Evolutionary conservation across 2,113 vertebrate species (phyloP), one percentile per base, ranked within the genome.

Genomic region (Tympanuchus pallidicinctus): DNA sequence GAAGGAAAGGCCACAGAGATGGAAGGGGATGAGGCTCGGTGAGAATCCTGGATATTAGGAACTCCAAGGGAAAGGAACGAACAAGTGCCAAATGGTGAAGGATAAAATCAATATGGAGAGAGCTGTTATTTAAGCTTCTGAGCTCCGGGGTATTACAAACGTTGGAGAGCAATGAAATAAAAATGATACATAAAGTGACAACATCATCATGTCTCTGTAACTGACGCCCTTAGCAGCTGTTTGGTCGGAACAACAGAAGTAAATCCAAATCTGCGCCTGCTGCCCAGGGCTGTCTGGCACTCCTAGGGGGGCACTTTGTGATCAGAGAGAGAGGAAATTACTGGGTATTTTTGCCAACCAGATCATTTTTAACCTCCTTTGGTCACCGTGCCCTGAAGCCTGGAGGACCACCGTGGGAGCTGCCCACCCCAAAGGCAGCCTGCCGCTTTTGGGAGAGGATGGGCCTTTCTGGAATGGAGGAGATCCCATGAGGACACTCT

Each of bases 141-240:
- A 88, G 67, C 94, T 91, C 96, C 69, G 13, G 69, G 93, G 92
- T 77, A 94, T 85, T 88, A 28, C 64, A 91, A 84, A 89, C 72
- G 27, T 86, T 72, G 83, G 92, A 88, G 70, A 96, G 92, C 93
- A 94, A 93, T 95, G 94, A 96, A 95, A 95, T 95, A 95, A 95
- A 94, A 95, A 95, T 96, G 94, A 97, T 96, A 94, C 92, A 94
- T 90, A 90, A 89, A 86, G 90, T 90, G 78, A 94, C 88, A 91
- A 92, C 71, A 88, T 85, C 86, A 74, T 91, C 79, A 38, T 79
- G 87, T 77, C 95, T 94, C 70, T 91, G 76, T 40, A 42, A 75
- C 81, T 93, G 94, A 95, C 83, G 82, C 87, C 91, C 86, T 86
- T 56, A 83, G 81, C 88, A 92, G 92, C 90, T 95, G 70, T 82